These are phyloP conservation scores for Drosophila lacicola DNA, from an alignment of 2,888 invertebrate genomes.

Conservation along the genomic window DNA sequence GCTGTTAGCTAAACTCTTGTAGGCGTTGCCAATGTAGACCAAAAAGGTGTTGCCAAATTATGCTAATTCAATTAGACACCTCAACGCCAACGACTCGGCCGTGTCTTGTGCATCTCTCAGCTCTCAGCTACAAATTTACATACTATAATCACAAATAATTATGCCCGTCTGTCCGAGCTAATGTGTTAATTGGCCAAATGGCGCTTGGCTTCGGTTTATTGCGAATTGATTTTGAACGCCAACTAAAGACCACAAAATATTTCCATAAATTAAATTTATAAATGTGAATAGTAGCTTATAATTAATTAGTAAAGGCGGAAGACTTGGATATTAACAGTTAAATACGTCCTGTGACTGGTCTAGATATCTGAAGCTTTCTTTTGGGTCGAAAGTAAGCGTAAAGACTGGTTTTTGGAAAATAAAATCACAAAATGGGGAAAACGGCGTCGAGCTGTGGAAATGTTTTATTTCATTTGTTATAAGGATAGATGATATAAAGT, in stretches of 20 bases:
- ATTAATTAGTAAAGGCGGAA: background rate
- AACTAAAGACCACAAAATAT: conserved; percentile 50
- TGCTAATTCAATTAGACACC: conserved; percentile 72
- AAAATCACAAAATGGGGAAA: no score
- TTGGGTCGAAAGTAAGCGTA: no score
- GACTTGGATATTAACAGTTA: background rate
- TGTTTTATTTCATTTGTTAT: no score
- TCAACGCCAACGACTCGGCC: conserved; percentile 4
- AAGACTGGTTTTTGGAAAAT: no score
- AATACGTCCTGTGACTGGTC: background rate
- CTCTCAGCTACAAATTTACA: conserved; percentile 36
- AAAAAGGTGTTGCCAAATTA: conserved; percentile 78
- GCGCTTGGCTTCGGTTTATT: conserved; percentile 38
- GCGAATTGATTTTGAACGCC: conserved; percentile 69
- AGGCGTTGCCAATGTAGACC: conserved; percentile 49
- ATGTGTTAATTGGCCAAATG: conserved; percentile 61
- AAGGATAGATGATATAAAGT: no score
- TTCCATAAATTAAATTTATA: conserved; percentile 17
- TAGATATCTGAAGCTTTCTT: no score
- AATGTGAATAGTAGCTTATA: conserved; percentile 14
- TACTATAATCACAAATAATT: conserved; percentile 39
- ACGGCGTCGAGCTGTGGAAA: no score
- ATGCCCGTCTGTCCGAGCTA: conserved; percentile 21
- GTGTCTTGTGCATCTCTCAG: conserved; percentile 18
- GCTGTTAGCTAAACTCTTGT: conserved; percentile 29